phyloP scores from a whole-genome alignment of 2,113 vertebrate genomes.

The Camelus dromedarius region DNA sequence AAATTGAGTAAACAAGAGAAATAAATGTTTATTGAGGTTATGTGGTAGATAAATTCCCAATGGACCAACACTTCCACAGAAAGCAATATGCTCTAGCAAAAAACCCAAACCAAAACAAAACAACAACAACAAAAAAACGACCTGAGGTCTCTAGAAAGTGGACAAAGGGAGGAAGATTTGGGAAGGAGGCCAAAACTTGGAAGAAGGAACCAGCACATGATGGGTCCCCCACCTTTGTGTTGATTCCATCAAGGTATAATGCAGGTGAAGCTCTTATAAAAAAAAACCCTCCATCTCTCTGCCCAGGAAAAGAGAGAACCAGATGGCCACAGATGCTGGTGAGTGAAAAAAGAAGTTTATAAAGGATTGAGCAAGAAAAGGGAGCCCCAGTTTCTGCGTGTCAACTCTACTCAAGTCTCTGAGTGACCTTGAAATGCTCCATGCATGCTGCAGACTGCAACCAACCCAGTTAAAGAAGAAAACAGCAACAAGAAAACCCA shows the following conservation, averaged over 20 bases:
- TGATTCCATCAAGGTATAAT: neutral
- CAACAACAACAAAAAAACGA: neutral
- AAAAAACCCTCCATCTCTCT: neutral
- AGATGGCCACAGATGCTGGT: rapidly evolving
- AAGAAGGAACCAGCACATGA: neutral
- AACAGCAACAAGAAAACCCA: neutral
- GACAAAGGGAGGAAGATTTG: neutral
- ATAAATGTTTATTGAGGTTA: neutral
- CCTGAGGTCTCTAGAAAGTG: neutral
- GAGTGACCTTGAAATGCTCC: neutral
- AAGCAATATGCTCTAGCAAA: neutral
- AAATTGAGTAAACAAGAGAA: neutral
- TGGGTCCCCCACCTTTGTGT: rapidly evolving
- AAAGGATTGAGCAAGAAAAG: neutral
- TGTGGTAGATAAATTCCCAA: neutral
- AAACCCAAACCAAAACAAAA: neutral
- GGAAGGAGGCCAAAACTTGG: too few species aligned
- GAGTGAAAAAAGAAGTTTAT: neutral
- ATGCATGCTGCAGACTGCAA: neutral
- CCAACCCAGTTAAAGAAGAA: neutral
- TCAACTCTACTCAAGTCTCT: too few species aligned
- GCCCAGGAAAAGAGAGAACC: neutral
- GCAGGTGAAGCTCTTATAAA: neutral
- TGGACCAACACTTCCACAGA: neutral
- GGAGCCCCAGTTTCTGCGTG: neutral